A percentile compares a stretch with the other conserved stretches of the same genome.
These are phyloP conservation scores for Ennomos quercinarius DNA, from an alignment of 2,888 invertebrate genomes.

Conservation along the genomic window DNA sequence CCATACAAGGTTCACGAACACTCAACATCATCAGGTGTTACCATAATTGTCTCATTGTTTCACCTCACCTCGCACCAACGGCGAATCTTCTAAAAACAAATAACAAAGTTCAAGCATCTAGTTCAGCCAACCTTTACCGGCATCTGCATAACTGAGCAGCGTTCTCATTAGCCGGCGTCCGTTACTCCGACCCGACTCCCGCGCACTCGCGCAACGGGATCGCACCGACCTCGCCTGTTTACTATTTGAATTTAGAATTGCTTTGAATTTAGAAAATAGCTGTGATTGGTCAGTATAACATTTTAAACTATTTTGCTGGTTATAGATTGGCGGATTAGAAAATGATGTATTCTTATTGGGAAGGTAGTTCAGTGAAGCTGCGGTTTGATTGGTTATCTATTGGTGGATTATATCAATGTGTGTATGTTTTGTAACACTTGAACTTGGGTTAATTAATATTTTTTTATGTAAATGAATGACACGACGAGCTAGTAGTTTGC, in stretches of 20 bases:
- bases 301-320: no score
- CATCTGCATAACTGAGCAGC: conserved; percentile 81
- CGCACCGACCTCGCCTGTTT: conserved; percentile 41
- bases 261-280: conserved; percentile 28
- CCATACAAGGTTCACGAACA: conserved; percentile 7
- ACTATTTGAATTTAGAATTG: conserved; percentile 53
- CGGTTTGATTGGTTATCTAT: no score
- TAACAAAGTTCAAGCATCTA: conserved; percentile 44
- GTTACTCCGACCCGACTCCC: conserved; percentile 74
- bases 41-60: conserved; percentile 20
- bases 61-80: conserved; percentile 9
- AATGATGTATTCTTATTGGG: no score
- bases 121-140: conserved; percentile 51
- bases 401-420: no score
- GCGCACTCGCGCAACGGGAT: conserved; percentile 67
- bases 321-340: no score
- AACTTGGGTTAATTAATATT: no score
- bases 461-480: no score
- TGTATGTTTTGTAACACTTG: no score
- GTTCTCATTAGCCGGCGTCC: conserved; percentile 79
- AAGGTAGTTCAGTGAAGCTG: no score
- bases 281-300: conserved; percentile 5
- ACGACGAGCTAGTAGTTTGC: no score
- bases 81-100: conserved; percentile 34
- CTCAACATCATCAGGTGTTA: conserved; percentile 10